Evolutionary conservation across 2,888 invertebrate species (phyloP), one percentile per base, ranked within the genome.

Genomic region (Euplagia quadripunctaria): DNA sequence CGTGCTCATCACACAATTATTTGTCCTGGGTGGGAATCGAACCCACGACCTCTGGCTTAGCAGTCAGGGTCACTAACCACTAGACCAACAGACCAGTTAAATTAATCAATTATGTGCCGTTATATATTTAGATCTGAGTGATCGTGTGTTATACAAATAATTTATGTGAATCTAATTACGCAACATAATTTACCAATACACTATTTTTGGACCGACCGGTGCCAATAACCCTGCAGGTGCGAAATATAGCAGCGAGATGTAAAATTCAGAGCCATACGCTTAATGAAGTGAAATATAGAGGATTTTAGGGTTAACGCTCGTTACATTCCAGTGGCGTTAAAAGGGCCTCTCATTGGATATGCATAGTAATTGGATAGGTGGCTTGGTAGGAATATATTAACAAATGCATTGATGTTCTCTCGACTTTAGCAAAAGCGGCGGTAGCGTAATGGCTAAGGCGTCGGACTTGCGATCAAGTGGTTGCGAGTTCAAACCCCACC

Each of bases 161-260:
- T 61, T 52, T 17, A 68, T 46, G 20, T 42, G n/a, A 71, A 65
- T 74, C 64, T 79, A 83, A 84, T 85, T 82, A 82, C 83, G 82
- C 82, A 83, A 84, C 82, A 76, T 72, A 74, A 72, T 77, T 72
- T 49, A 58, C 20, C 52, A 72, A 64, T 64, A 67, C 75, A 66
- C 76, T 85, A 83, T 83, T 81, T 85, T 81, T 70, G 76, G 70
- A 77, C 73, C 79, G 70, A 67, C 61, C 49, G 51, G 74, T 70
- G 84, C 80, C 80, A 84, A 79, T 79, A 83, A 84, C 84, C 71
- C 74, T 64, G 82, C 82, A 83, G 81, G 81, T 84, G 83, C 70
- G 43, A 75, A 75, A 80, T 79, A 71, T 67, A 46, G 55, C 70
- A 4, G 49, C 3, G 67, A 17, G 61, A 76, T 79, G 68, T 75